These are phyloP conservation scores for Steinernema khuongi DNA, from an alignment of 1,140 invertebrate genomes.

Conservation along the genomic window DNA sequence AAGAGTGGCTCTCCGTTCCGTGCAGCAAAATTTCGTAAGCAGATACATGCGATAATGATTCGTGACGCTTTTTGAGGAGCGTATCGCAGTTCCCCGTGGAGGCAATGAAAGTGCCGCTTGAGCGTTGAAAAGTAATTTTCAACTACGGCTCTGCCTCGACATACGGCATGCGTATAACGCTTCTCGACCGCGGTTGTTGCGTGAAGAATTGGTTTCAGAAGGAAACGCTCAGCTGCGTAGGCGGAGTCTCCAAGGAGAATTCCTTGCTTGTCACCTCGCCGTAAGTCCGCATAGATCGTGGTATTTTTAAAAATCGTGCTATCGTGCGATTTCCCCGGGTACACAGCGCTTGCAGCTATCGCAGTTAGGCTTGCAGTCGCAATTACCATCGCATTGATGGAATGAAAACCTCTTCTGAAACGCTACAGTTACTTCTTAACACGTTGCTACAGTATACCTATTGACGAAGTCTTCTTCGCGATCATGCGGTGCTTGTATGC, in stretches of 20 bases:
- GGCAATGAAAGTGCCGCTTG: background rate
- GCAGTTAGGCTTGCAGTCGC: background rate
- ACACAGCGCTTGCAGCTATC: background rate
- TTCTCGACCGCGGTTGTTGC: background rate
- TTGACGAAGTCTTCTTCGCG: background rate
- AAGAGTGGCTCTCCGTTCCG: background rate
- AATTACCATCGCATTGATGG: background rate
- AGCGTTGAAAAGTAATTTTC: background rate
- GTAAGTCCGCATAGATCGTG: background rate
- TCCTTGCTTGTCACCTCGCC: background rate
- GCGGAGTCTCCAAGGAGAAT: background rate
- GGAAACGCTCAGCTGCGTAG: background rate
- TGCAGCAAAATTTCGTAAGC: background rate
- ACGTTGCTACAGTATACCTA: background rate
- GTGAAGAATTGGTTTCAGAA: background rate
- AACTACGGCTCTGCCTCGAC: background rate
- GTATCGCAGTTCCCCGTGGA: background rate
- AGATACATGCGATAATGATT: background rate
- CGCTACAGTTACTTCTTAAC: background rate
- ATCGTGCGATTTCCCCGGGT: background rate
- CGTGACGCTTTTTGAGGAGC: background rate
- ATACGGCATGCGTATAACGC: background rate
- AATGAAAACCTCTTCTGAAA: background rate
- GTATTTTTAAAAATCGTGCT: background rate
- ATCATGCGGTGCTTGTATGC: background rate